Evolutionary conservation across 2,888 invertebrate genomes (phyloP).

Genomic region (Drosophila melanosoma): DNA sequence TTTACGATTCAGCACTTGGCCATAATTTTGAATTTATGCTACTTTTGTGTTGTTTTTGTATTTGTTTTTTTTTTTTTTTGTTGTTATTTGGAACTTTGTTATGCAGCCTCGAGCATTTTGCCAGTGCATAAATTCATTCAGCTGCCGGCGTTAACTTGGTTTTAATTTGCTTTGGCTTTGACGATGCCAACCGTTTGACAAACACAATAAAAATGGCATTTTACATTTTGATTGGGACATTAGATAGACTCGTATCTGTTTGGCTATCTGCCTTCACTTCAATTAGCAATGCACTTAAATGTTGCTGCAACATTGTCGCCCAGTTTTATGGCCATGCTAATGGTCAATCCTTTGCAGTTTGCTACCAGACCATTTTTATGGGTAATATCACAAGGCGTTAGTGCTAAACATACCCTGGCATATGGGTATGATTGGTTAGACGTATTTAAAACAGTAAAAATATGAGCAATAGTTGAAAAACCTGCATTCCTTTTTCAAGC

Average conservation of each 20-base stretch:
- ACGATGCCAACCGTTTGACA: slow-evolving; percentile 50
- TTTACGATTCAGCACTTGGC: slow-evolving; percentile 64
- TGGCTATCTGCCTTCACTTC: slow-evolving; percentile 21
- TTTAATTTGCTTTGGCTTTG: slow-evolving; percentile 61
- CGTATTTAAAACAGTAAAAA: neutral
- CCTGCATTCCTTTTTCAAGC: neutral
- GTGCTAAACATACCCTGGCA: slow-evolving; percentile 13
- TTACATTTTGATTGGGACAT: slow-evolving; percentile 70
- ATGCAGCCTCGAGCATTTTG: slow-evolving; percentile 31
- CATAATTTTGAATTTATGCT: slow-evolving; percentile 47
- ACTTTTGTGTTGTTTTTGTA: neutral
- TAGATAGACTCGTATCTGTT: slow-evolving; percentile 38
- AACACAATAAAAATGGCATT: slow-evolving; percentile 73
- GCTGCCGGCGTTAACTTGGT: slow-evolving; percentile 54
- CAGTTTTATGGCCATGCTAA: slow-evolving; percentile 39
- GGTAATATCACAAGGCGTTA: slow-evolving; percentile 40
- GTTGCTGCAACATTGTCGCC: slow-evolving; percentile 51
- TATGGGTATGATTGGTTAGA: neutral
- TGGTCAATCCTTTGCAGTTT: slow-evolving; percentile 26
- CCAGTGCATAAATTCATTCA: slow-evolving; percentile 35
- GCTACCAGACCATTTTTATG: slow-evolving; percentile 43
- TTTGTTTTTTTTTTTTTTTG: slow-evolving; percentile 8
- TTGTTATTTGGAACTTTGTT: slow-evolving; percentile 31
- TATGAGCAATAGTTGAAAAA: neutral
- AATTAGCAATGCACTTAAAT: slow-evolving; percentile 57